phyloP scores from a whole-genome alignment of 2,797 vertebrate genomes.

The Diceros bicornis region DNA sequence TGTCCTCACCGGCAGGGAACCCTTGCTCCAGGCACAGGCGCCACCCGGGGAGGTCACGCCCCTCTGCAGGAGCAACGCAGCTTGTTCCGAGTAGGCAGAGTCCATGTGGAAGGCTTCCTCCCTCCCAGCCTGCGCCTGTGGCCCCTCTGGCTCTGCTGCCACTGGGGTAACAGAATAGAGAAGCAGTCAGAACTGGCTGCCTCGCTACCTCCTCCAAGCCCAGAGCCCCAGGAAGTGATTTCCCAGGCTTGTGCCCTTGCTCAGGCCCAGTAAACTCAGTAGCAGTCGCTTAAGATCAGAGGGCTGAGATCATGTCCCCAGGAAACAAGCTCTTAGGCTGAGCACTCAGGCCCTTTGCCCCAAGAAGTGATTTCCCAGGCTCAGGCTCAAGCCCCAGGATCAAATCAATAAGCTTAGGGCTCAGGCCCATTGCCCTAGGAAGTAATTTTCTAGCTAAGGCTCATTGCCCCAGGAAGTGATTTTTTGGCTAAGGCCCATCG shows the following conservation, averaged over 20 bases:
- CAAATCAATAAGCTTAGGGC: not conserved
- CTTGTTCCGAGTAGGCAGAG: conserved; percentile 95
- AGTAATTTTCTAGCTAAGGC: not conserved
- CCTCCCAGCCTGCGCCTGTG: conserved; percentile 74
- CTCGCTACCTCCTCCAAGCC: not conserved
- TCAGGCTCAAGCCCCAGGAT: not conserved
- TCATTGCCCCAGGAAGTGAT: not conserved
- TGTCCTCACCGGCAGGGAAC: conserved; percentile 91
- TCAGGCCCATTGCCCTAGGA: not conserved
- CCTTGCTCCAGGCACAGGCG: conserved; percentile 90
- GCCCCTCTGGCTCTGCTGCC: conserved; percentile 68
- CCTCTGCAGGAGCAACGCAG: conserved; percentile 91
- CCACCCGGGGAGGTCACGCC: conserved; percentile 86
- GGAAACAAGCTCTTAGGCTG: not conserved
- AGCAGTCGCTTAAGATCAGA: not conserved
- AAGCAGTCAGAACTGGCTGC: not conserved
- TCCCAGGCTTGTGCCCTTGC: not conserved
- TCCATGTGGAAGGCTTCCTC: conserved; percentile 93
- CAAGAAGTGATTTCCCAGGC: not conserved
- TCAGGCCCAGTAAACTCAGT: not conserved
- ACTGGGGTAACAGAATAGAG: not conserved
- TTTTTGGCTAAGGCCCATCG: not conserved
- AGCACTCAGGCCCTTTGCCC: not conserved
- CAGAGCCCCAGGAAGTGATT: not conserved
- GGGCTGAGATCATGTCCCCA: not conserved